A percentile compares a stretch with the other conserved stretches of the same genome.
Evolutionary conservation across 2,797 vertebrate species (phyloP).

Genomic region (Merluccius polli): DNA sequence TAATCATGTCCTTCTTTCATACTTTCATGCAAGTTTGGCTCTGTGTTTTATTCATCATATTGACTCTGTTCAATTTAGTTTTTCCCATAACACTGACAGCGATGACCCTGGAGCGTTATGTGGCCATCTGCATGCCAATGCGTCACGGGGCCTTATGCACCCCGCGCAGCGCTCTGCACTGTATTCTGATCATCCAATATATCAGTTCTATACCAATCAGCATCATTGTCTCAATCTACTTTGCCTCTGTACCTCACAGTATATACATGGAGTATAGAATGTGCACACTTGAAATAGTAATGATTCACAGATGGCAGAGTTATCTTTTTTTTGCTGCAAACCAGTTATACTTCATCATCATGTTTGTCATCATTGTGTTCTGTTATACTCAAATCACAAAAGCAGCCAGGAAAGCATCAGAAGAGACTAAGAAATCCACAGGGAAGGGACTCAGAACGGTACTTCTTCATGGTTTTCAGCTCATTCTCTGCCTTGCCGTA

Average conservation of each 20-base stretch:
- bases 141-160: conserved; percentile 51
- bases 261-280: background rate
- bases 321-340: conserved; percentile 28
- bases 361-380: conserved; percentile 37
- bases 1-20: conserved; percentile 8
- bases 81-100: conserved; percentile 59
- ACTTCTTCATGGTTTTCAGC: conserved; percentile 49
- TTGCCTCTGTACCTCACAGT: background rate
- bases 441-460: conserved; percentile 50
- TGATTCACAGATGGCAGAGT: conserved; percentile 29
- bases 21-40: conserved; percentile 17
- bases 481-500: conserved; percentile 52
- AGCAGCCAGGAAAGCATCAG: conserved; percentile 46
- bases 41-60: conserved; percentile 27
- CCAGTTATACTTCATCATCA: conserved; percentile 48
- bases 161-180: conserved; percentile 3
- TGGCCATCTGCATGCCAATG: conserved; percentile 64
- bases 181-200: conserved; percentile 41
- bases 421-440: conserved; percentile 42
- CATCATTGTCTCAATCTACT: conserved; percentile 21
- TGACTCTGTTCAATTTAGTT: conserved; percentile 12
- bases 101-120: conserved; percentile 65
- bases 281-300: conserved; percentile 31
- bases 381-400: conserved; percentile 48
- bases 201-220: conserved; percentile 42